A percentile compares a stretch with the other conserved stretches of the same genome.
These are phyloP conservation scores for Caranx melampygus DNA, from an alignment of 2,113 vertebrate species.

Conservation along the genomic window DNA sequence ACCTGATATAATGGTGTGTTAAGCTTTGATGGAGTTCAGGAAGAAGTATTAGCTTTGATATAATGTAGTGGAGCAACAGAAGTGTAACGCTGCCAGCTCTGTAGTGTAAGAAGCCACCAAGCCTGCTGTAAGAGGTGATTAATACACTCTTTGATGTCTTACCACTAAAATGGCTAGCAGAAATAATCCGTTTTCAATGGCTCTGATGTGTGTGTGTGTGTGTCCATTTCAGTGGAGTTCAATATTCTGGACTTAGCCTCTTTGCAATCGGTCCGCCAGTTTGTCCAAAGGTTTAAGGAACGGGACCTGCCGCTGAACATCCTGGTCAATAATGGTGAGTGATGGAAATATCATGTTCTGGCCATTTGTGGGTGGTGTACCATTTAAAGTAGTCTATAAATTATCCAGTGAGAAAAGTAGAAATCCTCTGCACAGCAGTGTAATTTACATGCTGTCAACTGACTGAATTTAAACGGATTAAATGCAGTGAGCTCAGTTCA, in stretches of 20 bases:
- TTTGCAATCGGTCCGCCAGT: slow-evolving; percentile 86
- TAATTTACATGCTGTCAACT: not conserved
- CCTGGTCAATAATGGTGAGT: slow-evolving; percentile 94
- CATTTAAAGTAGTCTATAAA: not conserved
- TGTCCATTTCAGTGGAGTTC: slow-evolving; percentile 87
- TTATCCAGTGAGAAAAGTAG: not conserved
- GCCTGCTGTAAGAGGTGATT: slow-evolving; percentile 60
- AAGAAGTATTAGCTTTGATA: slow-evolving; percentile 52
- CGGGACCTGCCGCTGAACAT: slow-evolving; percentile 86
- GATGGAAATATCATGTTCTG: not conserved
- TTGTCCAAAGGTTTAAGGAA: slow-evolving; percentile 86
- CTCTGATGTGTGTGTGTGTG: slow-evolving; percentile 45
- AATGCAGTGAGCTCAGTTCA: slow-evolving; percentile 22
- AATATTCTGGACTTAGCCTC: slow-evolving; percentile 89
- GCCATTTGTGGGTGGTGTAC: not conserved
- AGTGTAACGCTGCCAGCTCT: slow-evolving; percentile 25
- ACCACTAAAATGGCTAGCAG: slow-evolving; percentile 46
- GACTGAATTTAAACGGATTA: slow-evolving; percentile 23
- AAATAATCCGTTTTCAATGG: slow-evolving; percentile 74
- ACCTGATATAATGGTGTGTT: slow-evolving; percentile 35
- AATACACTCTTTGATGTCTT: slow-evolving; percentile 76
- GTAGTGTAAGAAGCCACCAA: slow-evolving; percentile 25
- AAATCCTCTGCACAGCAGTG: slow-evolving; percentile 13
- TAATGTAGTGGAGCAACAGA: slow-evolving; percentile 35
- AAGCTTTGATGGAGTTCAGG: slow-evolving; percentile 56